These are phyloP conservation scores for Cryptoprocta ferox DNA, from an alignment of 2,797 vertebrate genomes.

Conservation along the genomic window DNA sequence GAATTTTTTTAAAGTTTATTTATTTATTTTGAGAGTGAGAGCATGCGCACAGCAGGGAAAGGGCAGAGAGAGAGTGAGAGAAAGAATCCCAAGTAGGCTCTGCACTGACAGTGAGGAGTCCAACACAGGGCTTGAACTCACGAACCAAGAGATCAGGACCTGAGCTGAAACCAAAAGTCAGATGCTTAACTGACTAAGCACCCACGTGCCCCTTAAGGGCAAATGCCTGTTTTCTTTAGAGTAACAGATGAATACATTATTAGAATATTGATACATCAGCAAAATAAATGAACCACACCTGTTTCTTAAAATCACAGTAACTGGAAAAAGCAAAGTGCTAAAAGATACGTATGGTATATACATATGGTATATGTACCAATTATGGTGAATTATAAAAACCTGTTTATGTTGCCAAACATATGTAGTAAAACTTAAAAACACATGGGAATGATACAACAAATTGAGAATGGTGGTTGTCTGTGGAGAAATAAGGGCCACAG, in stretches of 20 bases:
- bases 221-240: not conserved
- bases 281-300: not conserved
- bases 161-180: not conserved
- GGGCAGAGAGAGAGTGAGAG: not conserved
- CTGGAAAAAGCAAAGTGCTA: conserved; percentile 1
- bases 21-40: not conserved
- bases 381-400: not conserved
- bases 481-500: not conserved
- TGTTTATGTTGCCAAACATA: not conserved
- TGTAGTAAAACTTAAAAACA: not conserved
- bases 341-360: not conserved
- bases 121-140: not conserved
- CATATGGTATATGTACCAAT: not conserved
- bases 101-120: not conserved
- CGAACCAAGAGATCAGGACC: not conserved
- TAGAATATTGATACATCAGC: not conserved
- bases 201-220: not conserved
- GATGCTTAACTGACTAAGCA: not conserved
- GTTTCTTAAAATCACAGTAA: not conserved
- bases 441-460: not conserved
- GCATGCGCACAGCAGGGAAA: no score
- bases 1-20: not conserved
- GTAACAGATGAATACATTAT: not conserved
- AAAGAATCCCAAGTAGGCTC: not conserved
- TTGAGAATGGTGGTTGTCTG: not conserved